Conservation (phyloP, 2,797 vertebrate species). For the Geotrypetes seraphini region DNA sequence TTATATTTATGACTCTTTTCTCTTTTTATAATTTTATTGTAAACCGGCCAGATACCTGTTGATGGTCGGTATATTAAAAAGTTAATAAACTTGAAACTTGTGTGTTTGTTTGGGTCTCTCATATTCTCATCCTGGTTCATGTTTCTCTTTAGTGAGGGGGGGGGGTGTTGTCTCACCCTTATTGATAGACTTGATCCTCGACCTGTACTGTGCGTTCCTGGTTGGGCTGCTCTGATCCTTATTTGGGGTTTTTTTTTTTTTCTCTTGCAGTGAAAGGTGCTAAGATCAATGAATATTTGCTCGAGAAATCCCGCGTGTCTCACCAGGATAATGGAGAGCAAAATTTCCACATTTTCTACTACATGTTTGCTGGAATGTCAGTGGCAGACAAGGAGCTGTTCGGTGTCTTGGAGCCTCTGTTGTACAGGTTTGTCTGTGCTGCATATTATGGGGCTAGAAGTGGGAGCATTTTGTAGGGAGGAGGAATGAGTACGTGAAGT, state of each 20-base stretch:
- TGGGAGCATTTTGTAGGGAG: no score
- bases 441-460: no score
- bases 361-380: conserved; percentile 56
- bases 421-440: conserved; percentile 67
- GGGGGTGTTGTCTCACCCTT: neutral
- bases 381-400: conserved; percentile 51
- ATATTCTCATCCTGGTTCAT: neutral
- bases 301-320: conserved; percentile 64
- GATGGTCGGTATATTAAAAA: no score
- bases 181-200: neutral
- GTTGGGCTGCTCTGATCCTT: neutral
- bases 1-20: no score
- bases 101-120: no score
- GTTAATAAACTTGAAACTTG: no score
- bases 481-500: no score
- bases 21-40: no score
- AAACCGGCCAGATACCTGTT: no score
- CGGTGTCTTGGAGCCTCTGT: conserved; percentile 51
- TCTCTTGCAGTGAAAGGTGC: conserved; percentile 49
- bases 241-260: neutral
- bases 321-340: conserved; percentile 54
- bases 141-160: neutral
- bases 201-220: neutral
- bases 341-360: conserved; percentile 69
- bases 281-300: conserved; percentile 60